Base-by-base conservation (phyloP, 2,888 invertebrate species). In the Nymphalis polychloros region DNA sequence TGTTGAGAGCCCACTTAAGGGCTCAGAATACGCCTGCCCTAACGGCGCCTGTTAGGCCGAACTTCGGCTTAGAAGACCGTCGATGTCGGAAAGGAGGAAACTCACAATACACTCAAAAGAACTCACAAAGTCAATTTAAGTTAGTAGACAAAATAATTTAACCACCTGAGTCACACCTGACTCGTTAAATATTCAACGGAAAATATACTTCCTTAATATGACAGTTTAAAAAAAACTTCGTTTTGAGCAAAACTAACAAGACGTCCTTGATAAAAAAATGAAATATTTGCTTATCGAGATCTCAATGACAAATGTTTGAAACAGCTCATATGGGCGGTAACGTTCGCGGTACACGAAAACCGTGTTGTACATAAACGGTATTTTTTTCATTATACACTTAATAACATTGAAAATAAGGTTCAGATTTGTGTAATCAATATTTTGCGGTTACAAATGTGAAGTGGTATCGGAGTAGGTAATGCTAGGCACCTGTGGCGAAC, bases 401-500 rank as follows among this genome's bases (percentile, higher is more conserved):
- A 68, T 60, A 23, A 5, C 47, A 23, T 23, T 8, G 13, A n/a
- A 16, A 31, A 59, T 68, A 68, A 53, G 63, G 68, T 68, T 68
- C 47, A 60, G 2, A 60, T 64, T 59, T n/a, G 59, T 64, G 8
- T 17, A 31, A 60, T 59, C 20, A 53, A 53, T 59, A 20, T 55
- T 67, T 47, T 48, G 49, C 5, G 60, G 53, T 63, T 65, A 68
- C 69, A 68, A 68, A 72, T 72, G 67, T 64, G 69, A 71, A 69
- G 27, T 70, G 61, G 61, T 65, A 23, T 41, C 63, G 65, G 72
- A 70, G 63, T 73, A 68, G 69, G 69, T 69, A 70, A 73, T 73
- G 64, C 63, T 59, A 64, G 72, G 67, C 73, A 74, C 73, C 75
- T 75, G 75, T 72, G 71, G 75, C 67, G 72, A 64, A 68, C 67